These are phyloP conservation scores for Salvelinus sp. DNA, from an alignment of 2,113 vertebrate genomes.

Conservation along the genomic window DNA sequence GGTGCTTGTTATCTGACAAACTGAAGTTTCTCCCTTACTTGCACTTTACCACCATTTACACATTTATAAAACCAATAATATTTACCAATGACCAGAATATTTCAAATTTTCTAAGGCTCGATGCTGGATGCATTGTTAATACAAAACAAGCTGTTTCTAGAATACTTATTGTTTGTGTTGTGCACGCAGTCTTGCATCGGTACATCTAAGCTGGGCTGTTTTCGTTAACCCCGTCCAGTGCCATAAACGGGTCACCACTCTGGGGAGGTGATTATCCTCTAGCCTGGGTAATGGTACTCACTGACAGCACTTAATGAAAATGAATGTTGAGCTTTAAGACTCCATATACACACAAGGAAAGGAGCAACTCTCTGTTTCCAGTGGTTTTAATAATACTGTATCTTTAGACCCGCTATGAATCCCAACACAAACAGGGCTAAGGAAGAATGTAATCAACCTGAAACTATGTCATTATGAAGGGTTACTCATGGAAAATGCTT, in stretches of 20 bases:
- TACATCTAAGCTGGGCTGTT: conserved; percentile 71
- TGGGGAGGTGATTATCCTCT: conserved; percentile 72
- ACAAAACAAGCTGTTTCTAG: conserved; percentile 27
- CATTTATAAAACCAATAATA: too few species aligned
- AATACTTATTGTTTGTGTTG: conserved; percentile 29
- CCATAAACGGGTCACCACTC: conserved; percentile 71
- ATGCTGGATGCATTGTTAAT: conserved; percentile 3
- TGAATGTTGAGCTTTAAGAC: conserved; percentile 66
- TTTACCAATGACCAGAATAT: neutral
- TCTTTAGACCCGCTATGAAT: neutral
- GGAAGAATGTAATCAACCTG: too few species aligned
- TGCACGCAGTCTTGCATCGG: conserved; percentile 15
- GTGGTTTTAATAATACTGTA: neutral
- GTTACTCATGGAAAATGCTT: too few species aligned
- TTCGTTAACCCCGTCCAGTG: conserved; percentile 71
- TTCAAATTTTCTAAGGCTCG: neutral
- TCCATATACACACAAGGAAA: conserved; percentile 39
- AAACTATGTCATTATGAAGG: too few species aligned
- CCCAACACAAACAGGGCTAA: neutral
- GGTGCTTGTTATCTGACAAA: too few species aligned
- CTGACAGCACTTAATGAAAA: conserved; percentile 77
- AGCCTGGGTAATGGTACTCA: conserved; percentile 74
- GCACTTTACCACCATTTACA: too few species aligned
- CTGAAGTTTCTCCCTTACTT: too few species aligned
- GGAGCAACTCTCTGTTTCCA: conserved; percentile 24